Conservation (phyloP, 2,797 vertebrate species). For the Apogon talboti region DNA sequence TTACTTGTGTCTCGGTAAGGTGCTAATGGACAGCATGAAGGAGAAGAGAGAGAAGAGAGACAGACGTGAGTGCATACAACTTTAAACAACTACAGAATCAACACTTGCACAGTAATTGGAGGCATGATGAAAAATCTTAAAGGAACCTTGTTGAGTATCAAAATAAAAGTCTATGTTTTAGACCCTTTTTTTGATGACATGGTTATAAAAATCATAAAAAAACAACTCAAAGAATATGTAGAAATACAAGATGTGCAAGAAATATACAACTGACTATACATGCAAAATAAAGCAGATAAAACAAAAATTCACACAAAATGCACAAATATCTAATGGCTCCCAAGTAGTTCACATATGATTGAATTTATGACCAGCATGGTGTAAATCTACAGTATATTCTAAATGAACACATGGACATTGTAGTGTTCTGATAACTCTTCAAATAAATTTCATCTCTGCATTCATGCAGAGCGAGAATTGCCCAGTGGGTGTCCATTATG, state of each 20-base stretch:
- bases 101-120: conserved; percentile 37
- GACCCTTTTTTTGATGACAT: conserved; percentile 13
- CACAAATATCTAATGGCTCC: conserved; percentile 52
- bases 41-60: conserved; percentile 88
- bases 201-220: conserved; percentile 17
- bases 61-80: conserved; percentile 88
- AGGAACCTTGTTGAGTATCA: conserved; percentile 15
- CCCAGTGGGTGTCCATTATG: conserved; percentile 51
- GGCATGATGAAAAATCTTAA: conserved; percentile 32
- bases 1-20: conserved; percentile 99
- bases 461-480: conserved; percentile 38
- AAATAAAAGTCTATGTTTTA: conserved; percentile 34
- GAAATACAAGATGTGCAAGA: conserved; percentile 20
- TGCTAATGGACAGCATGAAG: conserved; percentile 96
- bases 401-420: conserved; percentile 25
- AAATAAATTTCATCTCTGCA: conserved; percentile 24
- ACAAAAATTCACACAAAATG: conserved; percentile 39
- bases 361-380: conserved; percentile 21
- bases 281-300: conserved; percentile 22
- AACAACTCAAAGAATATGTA: conserved; percentile 14
- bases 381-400: conserved; percentile 13
- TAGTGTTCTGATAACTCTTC: conserved; percentile 38
- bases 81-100: conserved; percentile 75
- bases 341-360: conserved; percentile 45
- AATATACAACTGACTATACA: conserved; percentile 18